Base-by-base conservation (phyloP, 2,113 vertebrate species). In the Morone chrysops region DNA sequence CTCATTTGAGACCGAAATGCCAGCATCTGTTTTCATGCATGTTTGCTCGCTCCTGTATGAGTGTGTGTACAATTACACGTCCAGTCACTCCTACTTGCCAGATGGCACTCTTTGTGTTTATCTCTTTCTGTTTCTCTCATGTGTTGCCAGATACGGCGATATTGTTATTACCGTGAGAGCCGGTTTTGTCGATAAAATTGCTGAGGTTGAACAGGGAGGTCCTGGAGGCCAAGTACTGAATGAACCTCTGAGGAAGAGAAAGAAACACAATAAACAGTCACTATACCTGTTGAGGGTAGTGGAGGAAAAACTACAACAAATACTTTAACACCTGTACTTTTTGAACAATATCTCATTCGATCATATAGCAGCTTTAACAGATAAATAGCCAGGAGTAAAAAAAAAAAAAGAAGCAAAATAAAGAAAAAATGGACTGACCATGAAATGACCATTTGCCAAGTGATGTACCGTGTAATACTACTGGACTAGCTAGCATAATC, bases 171-270 rank as follows among this genome's bases (percentile, higher is more conserved):
- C 98, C 98, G 73, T 99, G 97, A 79, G 98, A 97, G 90, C 98
- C 98, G 70, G 97, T 99, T 97, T 99, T 99, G 95, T 99, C 98
- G 91, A 99, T 97, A 93, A 99, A 99, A 91, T 99, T 99, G 95
- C 98, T 99, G 94, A 99, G 97, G 91, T 99, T 99, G 95, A 99
- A 99, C 82, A 99, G 92, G 50, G 97, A 98, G 82, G 98, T 99
- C 95, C 98, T 97, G 94, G 98, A 99, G 60, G 98, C 98, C 96
- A 99, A 95, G 92, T 99, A 99, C 90, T 99, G 98, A 95, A 99
- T 99, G 95, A 99, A 99, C 94, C 98, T 97, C 98, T 99, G 94
- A 56, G 95, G 60, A 93, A 47, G 22, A 86, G 11, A 72, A 53
- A 38, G 51, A 56, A 75, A 53, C n/a, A 50, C 74, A 72, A 8